Conservation (phyloP, 1,140 invertebrate species). For the Drosophila parvula region DNA sequence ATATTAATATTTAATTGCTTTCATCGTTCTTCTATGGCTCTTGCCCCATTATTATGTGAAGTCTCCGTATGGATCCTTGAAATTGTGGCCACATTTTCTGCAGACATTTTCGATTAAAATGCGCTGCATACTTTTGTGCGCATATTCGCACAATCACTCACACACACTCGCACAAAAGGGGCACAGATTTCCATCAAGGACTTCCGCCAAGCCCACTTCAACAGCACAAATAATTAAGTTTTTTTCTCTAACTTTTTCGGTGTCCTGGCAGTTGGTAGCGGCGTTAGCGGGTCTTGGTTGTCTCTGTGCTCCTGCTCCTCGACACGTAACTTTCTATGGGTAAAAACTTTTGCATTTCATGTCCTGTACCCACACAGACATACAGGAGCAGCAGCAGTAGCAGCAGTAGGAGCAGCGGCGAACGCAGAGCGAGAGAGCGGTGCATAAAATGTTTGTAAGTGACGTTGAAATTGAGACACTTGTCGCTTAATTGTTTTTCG, state of each 20-base stretch:
- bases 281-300: slow-evolving; percentile 17
- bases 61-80: slow-evolving; percentile 24
- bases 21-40: background rate
- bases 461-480: slow-evolving; percentile 82
- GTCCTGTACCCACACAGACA: slow-evolving; percentile 31
- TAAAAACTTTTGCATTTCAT: slow-evolving; percentile 80
- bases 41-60: background rate
- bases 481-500: slow-evolving; percentile 82
- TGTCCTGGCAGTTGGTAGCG: slow-evolving; percentile 11
- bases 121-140: slow-evolving; percentile 75
- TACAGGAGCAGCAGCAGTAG: background rate
- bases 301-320: slow-evolving; percentile 41
- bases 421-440: slow-evolving; percentile 49
- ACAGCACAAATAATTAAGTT: slow-evolving; percentile 77
- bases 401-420: background rate
- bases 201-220: slow-evolving; percentile 29
- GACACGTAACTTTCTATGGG: slow-evolving; percentile 69
- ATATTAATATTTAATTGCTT: too few species aligned
- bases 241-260: slow-evolving; percentile 64
- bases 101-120: slow-evolving; percentile 79
- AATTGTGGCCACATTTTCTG: slow-evolving; percentile 57
- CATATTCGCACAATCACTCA: slow-evolving; percentile 47
- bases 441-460: slow-evolving; percentile 82
- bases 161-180: slow-evolving; percentile 1
- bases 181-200: slow-evolving; percentile 45